Evolutionary conservation across 2,113 vertebrate species (phyloP), one percentile per base, ranked within the genome.

Genomic region (Anser brachyrhynchus): DNA sequence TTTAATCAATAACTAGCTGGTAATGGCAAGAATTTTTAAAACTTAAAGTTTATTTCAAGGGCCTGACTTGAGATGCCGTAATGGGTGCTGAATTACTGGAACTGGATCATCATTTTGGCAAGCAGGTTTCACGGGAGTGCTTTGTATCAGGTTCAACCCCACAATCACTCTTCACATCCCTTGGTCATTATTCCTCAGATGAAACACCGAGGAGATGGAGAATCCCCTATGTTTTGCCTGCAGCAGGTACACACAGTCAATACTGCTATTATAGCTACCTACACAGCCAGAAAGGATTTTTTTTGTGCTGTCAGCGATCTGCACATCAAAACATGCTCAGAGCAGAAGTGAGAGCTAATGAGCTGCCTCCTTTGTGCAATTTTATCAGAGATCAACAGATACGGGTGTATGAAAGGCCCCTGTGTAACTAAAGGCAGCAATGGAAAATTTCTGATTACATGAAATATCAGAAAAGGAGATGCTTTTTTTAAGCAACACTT

Each of bases 301-400:
- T 62, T 65, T 29, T 77, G 90, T 94, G 83, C 92, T 93, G 88
- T 94, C 93, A 96, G 92, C 39, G 1, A 75, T 90, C 69, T 92
- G 59, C 69, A 86, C 95, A 93, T 95, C 90, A 97, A 95, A 95
- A 95, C 90, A 77, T n/a, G 65, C 62, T 82, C 83, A 65, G 70
- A 39, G 74, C 49, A 84, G 66, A 83, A 88, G 89, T 0, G 3
- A 65, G 66, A 95, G 61, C 81, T 96, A 96, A 94, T 91, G 86
- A 94, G 88, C 52, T 94, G 80, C 76, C 73, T 90, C 54, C 54
- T 90, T 90, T 86, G 73, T 93, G 80, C 86, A 94, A 22, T 82
- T 91, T 94, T 84, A 91, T 91, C 92, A 69, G 83, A 95, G 52
- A 93, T 90, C 94, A 90, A 65, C 83, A 84, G 73, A 90, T 52